Percentiles rank a stretch among this genome's conserved stretches.
phyloP scores from a whole-genome alignment of 2,888 invertebrate species.

The Caenorhabditis parvicauda region DNA sequence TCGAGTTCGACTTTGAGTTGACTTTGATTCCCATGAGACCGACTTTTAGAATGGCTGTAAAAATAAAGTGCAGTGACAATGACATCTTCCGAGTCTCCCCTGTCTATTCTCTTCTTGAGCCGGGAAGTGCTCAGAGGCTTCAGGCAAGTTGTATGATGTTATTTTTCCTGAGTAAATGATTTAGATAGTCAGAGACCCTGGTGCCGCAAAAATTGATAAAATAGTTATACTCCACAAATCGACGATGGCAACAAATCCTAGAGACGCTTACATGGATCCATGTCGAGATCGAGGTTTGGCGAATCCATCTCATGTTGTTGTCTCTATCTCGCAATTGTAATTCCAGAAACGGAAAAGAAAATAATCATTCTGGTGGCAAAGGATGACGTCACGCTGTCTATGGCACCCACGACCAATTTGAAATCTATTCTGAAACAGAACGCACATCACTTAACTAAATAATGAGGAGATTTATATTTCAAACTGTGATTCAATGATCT shows the following conservation, averaged over 20 bases:
- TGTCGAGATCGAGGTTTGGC: not conserved
- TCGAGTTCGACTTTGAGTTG: not conserved
- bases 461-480: too few species aligned
- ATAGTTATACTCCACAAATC: constrained; percentile 45
- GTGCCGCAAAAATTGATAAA: constrained; percentile 49
- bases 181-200: constrained; percentile 53
- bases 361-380: constrained; percentile 47
- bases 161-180: constrained; percentile 1
- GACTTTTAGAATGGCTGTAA: constrained; percentile 52
- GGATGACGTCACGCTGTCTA: constrained; percentile 33
- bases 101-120: constrained; percentile 54
- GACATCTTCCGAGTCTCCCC: constrained; percentile 55
- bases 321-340: not conserved
- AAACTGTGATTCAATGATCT: too few species aligned
- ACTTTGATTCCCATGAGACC: not conserved
- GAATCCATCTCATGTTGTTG: not conserved
- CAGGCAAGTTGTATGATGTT: constrained; percentile 29
- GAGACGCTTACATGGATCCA: constrained; percentile 23
- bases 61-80: constrained; percentile 59
- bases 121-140: constrained; percentile 50
- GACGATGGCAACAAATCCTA: constrained; percentile 39
- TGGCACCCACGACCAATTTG: constrained; percentile 36
- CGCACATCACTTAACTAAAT: too few species aligned
- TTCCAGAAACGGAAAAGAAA: constrained; percentile 30
- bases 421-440: constrained; percentile 32